Percentiles rank a stretch among this genome's conserved stretches.
Conservation (phyloP, 2,888 invertebrate genomes). For the Troides aeacus region DNA sequence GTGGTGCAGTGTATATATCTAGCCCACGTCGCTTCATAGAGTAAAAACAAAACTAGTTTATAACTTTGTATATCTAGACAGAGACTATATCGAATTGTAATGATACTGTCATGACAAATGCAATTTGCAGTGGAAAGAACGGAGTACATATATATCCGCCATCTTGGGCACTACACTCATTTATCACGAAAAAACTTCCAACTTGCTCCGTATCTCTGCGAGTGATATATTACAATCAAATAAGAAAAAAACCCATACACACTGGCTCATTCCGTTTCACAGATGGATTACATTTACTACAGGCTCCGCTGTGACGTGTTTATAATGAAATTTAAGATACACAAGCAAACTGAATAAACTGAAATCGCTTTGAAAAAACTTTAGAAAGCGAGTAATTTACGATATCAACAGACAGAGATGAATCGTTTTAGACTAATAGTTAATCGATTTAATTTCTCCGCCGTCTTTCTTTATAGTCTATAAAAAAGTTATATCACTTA, state of each 20-base stretch:
- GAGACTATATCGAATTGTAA: too few relatives aligned
- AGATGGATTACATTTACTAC: conserved; percentile 23
- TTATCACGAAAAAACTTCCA: conserved; percentile 28
- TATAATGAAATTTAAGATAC: conserved; percentile 21
- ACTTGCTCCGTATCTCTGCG: conserved; percentile 12
- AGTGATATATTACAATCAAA: conserved; percentile 31
- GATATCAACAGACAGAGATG: conserved; percentile 16
- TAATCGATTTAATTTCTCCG: conserved; percentile 7
- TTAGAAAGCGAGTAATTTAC: conserved; percentile 25
- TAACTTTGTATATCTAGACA: too few relatives aligned
- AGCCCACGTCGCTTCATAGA: too few relatives aligned
- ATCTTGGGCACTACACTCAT: conserved; percentile 19
- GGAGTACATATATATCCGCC: conserved; percentile 13
- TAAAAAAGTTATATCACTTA: too few relatives aligned
- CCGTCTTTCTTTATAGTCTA: background rate
- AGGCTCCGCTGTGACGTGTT: conserved; percentile 7
- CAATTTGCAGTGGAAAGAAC: conserved; percentile 17
- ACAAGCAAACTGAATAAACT: conserved; percentile 8
- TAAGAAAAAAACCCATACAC: conserved; percentile 16
- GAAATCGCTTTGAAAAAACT: conserved; percentile 2
- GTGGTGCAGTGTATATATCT: too few relatives aligned
- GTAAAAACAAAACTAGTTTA: too few relatives aligned
- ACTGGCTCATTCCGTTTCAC: conserved; percentile 15
- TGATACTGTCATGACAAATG: conserved; percentile 18
- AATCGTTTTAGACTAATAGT: conserved; percentile 2